Base-by-base conservation (phyloP, 2,888 invertebrate species). In the Lasioglossum figueresi region DNA sequence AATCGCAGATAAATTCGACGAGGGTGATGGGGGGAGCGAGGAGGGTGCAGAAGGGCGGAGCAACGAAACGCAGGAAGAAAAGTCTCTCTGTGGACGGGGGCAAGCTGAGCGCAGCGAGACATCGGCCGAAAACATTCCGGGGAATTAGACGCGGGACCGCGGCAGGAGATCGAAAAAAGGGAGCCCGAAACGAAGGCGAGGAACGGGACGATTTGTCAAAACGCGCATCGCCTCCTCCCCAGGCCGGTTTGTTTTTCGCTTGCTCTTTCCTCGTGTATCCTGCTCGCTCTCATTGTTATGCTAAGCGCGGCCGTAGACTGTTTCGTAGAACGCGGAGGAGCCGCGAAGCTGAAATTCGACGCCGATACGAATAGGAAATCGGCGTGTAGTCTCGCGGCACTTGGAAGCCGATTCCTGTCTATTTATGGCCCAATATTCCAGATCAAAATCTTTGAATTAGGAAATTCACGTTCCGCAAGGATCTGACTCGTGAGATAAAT, bases 51-150 rank as follows among this genome's bases (percentile, higher is more conserved):
- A 75, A 81, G 80, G 74, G 75, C 76, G 78, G 31, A 52, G 68
- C 75, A 79, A 63, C 56, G 16, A 45, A 45, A 71, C 77, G 78
- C 52, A 31, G 79, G 80, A 83, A 85, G 87, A 81, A 80, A 90
- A 89, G 80, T 82, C 77, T 52, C 63, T 76, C 74, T 12, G 73
- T 87, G 89, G 92, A 91, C 90, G 93, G 93, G 88, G 93, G 92
- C 93, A 93, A 91, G 93, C 94, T 94, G 94, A 88, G 92, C 93
- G 83, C 94, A 93, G 94, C 93, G 92, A 94, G 93, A 93, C 93
- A 90, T 92, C 93, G 89, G 87, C 89, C 92, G 91, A 94, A 94
- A 94, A 94, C 93, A 94, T 94, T 94, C 94, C 94, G 92, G 91
- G 90, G 93, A 94, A 94, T 94, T 95, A 95, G 93, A 93, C 92